A percentile compares a stretch with the other conserved stretches of the same genome.
These are phyloP conservation scores for Augochlora pura DNA, from an alignment of 1,140 invertebrate species.

Conservation along the genomic window DNA sequence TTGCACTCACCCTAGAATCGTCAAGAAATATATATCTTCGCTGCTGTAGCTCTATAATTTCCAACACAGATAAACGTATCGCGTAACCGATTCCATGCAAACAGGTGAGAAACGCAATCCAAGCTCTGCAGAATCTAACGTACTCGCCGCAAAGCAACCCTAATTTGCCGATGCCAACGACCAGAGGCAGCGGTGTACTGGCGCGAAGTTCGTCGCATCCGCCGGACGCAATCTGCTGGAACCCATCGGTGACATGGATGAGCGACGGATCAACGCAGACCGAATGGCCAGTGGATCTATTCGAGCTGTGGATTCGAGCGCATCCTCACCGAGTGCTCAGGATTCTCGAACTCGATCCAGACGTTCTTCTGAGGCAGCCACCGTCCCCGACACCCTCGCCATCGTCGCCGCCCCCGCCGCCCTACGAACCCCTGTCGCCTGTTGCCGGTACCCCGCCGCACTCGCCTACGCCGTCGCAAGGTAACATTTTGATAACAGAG, in stretches of 20 bases:
- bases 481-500: slow-evolving; percentile 44
- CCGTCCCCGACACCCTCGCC: slow-evolving; percentile 73
- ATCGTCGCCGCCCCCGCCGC: slow-evolving; percentile 74
- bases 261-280: slow-evolving; percentile 79
- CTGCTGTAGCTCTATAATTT: no score
- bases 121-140: slow-evolving; percentile 89
- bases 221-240: slow-evolving; percentile 89
- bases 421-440: slow-evolving; percentile 75
- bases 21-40: no score
- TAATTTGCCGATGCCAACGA: slow-evolving; percentile 81
- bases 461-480: slow-evolving; percentile 68
- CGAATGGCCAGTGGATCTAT: slow-evolving; percentile 75
- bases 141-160: slow-evolving; percentile 79
- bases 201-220: slow-evolving; percentile 89
- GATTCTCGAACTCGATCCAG: slow-evolving; percentile 80
- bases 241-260: slow-evolving; percentile 70
- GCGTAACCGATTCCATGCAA: background rate
- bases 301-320: slow-evolving; percentile 77
- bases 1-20: no score
- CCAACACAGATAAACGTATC: background rate
- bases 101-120: slow-evolving; percentile 89
- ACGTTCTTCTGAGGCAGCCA: slow-evolving; percentile 68
- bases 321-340: slow-evolving; percentile 79
- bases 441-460: slow-evolving; percentile 66
- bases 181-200: slow-evolving; percentile 79